phyloP scores from a whole-genome alignment of 2,113 vertebrate genomes.

The Narcine bancroftii region DNA sequence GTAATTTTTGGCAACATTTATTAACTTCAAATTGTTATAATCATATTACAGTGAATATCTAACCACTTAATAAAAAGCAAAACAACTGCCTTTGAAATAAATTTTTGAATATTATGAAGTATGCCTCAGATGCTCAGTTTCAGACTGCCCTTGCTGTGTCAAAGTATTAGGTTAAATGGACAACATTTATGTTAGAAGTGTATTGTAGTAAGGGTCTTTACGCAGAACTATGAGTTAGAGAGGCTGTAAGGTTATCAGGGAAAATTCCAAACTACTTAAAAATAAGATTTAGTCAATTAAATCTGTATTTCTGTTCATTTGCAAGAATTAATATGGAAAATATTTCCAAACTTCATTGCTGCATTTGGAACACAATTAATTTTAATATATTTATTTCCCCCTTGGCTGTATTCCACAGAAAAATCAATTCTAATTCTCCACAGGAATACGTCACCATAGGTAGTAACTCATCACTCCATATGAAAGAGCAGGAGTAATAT shows the following conservation, averaged over 20 bases:
- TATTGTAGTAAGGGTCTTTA: neutral
- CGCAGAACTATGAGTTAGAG: neutral
- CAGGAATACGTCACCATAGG: neutral
- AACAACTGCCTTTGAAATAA: neutral
- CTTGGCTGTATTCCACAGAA: neutral
- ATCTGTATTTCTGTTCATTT: neutral
- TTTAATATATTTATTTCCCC: neutral
- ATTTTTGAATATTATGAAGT: neutral
- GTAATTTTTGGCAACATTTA: neutral
- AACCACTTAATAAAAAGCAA: neutral
- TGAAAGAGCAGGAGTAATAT: neutral
- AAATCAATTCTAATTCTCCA: slow-evolving; percentile 29
- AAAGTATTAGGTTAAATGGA: neutral
- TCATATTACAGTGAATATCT: neutral
- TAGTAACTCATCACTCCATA: neutral
- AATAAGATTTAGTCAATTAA: neutral
- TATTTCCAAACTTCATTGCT: neutral
- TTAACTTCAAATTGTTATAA: neutral
- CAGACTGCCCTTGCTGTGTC: neutral
- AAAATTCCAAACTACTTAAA: neutral
- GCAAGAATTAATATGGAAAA: neutral
- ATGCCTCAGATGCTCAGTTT: neutral
- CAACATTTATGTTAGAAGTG: neutral
- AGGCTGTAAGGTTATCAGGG: neutral
- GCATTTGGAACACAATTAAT: neutral